Evolutionary conservation across 2,113 vertebrate genomes (phyloP).

Genomic region (Galbula dea): DNA sequence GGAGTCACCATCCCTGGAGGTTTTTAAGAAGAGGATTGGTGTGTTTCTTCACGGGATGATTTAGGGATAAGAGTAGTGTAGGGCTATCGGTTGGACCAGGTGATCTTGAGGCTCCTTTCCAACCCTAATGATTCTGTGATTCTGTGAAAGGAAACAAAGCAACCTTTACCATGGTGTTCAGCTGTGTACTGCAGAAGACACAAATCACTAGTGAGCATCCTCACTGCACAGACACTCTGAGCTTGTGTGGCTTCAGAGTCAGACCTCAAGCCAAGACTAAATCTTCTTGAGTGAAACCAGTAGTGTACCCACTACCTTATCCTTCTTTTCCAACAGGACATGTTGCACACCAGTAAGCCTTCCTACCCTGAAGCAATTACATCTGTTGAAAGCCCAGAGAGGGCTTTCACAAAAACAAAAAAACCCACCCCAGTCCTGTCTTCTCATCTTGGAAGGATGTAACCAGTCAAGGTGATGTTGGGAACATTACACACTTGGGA

Average conservation of each 20-base stretch:
- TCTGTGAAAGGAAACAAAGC: background rate
- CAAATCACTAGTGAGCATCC: background rate
- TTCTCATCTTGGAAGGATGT: background rate
- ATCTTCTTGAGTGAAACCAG: background rate
- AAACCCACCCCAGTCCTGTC: background rate
- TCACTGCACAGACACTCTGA: rapidly evolving
- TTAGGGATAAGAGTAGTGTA: no score
- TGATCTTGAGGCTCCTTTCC: no score
- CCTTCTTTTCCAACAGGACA: background rate
- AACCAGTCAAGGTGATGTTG: background rate
- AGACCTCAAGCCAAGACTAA: background rate
- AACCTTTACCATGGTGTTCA: background rate
- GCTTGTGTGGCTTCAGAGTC: background rate
- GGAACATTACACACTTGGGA: background rate
- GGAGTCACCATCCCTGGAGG: no score
- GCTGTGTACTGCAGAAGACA: background rate
- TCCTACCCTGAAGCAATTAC: background rate
- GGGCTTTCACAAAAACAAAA: background rate
- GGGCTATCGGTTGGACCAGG: no score
- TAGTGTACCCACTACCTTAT: background rate
- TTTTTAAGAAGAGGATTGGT: no score
- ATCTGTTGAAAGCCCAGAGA: background rate
- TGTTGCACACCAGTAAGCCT: background rate
- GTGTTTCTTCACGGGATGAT: no score
- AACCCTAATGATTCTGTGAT: no score